Percentiles rank a stretch among this genome's conserved stretches.
These are phyloP conservation scores for Ophonus ardosiacus DNA, from an alignment of 2,888 invertebrate species.

Conservation along the genomic window DNA sequence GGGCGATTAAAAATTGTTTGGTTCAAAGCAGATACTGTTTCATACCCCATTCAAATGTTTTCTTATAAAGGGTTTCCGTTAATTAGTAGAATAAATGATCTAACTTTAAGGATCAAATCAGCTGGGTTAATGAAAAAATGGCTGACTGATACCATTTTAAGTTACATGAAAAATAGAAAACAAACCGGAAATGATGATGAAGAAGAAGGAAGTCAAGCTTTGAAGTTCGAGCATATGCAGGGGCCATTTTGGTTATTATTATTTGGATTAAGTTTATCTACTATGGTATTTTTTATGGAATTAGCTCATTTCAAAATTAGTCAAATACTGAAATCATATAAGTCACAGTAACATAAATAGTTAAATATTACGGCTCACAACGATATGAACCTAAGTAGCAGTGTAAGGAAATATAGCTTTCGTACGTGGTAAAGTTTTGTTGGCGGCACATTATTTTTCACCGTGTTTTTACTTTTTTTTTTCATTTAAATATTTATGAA, in stretches of 20 bases:
- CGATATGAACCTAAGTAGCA: no score
- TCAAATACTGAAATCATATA: not conserved
- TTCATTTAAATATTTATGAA: no score
- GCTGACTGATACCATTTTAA: slow-evolving; percentile 13
- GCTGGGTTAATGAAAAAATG: slow-evolving; percentile 42
- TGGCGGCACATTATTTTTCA: no score
- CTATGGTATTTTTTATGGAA: slow-evolving; percentile 35
- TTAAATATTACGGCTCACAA: not conserved
- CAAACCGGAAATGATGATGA: slow-evolving; percentile 27
- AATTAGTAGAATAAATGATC: slow-evolving; percentile 18
- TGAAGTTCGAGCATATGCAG: slow-evolving; percentile 38
- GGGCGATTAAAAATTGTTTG: slow-evolving; percentile 29
- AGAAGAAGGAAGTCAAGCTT: slow-evolving; percentile 29
- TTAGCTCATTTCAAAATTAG: slow-evolving; percentile 3
- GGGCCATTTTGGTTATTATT: slow-evolving; percentile 32
- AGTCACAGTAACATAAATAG: not conserved
- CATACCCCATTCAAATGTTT: slow-evolving; percentile 56
- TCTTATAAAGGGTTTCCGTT: slow-evolving; percentile 52
- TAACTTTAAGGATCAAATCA: slow-evolving; percentile 36
- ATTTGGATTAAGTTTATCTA: slow-evolving; percentile 21
- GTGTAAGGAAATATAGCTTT: no score
- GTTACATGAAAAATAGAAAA: slow-evolving; percentile 9
- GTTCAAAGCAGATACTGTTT: slow-evolving; percentile 49
- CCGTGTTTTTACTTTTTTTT: no score
- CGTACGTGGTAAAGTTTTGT: no score